Percentiles rank a stretch among this genome's conserved stretches.
phyloP scores from a whole-genome alignment of 2,113 vertebrate species.

The Rhynchomys soricoides region DNA sequence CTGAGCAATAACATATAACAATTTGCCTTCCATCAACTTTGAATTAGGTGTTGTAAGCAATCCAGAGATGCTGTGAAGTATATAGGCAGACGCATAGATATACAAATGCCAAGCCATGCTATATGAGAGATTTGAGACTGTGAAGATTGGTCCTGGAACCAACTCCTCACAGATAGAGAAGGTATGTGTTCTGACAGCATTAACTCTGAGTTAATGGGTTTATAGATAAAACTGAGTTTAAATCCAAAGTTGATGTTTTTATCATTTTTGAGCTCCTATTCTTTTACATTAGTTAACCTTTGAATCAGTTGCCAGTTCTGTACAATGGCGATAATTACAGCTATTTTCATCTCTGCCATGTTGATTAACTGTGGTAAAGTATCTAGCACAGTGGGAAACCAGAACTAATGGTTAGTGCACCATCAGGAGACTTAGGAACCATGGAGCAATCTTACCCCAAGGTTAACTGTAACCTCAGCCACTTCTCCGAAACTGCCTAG shows the following conservation, averaged over 20 bases:
- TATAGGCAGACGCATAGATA: not conserved
- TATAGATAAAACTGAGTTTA: conserved; percentile 9
- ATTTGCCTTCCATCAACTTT: not conserved
- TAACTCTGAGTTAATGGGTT: conserved; percentile 16
- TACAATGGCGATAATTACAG: not conserved
- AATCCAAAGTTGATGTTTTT: not conserved
- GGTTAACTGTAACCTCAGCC: not conserved
- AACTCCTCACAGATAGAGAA: not conserved
- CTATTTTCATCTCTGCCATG: not conserved
- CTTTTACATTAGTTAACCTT: conserved; percentile 3
- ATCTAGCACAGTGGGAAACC: not conserved
- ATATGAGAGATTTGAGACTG: not conserved
- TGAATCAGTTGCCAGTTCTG: not conserved
- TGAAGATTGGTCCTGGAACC: not conserved
- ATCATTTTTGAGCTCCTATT: not conserved
- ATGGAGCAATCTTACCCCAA: not conserved
- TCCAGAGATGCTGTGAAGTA: not conserved
- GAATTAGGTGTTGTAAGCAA: not conserved
- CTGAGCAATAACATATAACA: not conserved
- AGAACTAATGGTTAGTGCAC: not conserved
- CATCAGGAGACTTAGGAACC: not conserved
- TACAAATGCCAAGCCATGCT: not conserved
- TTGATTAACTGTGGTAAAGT: not conserved
- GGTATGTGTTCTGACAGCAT: not conserved
- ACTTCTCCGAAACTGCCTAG: not conserved